phyloP scores from a whole-genome alignment of 2,888 invertebrate genomes.

The Drosophila siamana region DNA sequence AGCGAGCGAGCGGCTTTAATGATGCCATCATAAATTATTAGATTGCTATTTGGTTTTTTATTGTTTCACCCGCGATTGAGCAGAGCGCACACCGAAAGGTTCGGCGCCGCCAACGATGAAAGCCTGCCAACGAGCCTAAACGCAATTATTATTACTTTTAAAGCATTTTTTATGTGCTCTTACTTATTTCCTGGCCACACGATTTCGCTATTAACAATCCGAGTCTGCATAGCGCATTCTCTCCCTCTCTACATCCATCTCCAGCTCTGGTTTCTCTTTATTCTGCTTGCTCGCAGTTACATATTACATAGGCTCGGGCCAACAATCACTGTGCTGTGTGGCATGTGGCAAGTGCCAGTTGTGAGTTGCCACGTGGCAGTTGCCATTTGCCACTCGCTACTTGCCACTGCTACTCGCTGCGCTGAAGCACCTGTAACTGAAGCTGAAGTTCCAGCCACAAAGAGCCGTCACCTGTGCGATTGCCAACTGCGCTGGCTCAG shows the following conservation, averaged over 20 bases:
- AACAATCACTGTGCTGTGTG: slow-evolving; percentile 21
- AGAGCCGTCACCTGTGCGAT: slow-evolving; percentile 69
- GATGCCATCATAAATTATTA: slow-evolving; percentile 83
- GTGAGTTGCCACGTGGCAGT: slow-evolving; percentile 19
- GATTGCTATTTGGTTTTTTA: slow-evolving; percentile 83
- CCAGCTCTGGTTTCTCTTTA: neutral
- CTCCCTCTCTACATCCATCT: neutral
- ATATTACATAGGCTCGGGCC: slow-evolving; percentile 47
- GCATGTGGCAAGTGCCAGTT: slow-evolving; percentile 27
- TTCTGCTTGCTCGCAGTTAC: slow-evolving; percentile 53
- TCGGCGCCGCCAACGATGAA: neutral
- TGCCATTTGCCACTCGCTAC: slow-evolving; percentile 23
- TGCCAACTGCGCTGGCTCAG: slow-evolving; percentile 57
- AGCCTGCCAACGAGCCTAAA: slow-evolving; percentile 65
- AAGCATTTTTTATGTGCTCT: slow-evolving; percentile 78
- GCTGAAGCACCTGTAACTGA: slow-evolving; percentile 38
- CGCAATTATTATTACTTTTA: slow-evolving; percentile 81
- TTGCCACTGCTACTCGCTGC: too few species aligned
- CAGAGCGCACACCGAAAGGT: slow-evolving; percentile 34
- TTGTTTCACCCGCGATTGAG: slow-evolving; percentile 83
- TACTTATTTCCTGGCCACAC: slow-evolving; percentile 74
- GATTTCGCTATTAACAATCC: slow-evolving; percentile 73
- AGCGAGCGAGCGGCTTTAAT: slow-evolving; percentile 60
- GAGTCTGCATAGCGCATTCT: slow-evolving; percentile 10
- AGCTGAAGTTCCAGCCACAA: slow-evolving; percentile 25